Evolutionary conservation across 1,140 invertebrate species (phyloP).

Genomic region (Zaprionus kolodkinae): DNA sequence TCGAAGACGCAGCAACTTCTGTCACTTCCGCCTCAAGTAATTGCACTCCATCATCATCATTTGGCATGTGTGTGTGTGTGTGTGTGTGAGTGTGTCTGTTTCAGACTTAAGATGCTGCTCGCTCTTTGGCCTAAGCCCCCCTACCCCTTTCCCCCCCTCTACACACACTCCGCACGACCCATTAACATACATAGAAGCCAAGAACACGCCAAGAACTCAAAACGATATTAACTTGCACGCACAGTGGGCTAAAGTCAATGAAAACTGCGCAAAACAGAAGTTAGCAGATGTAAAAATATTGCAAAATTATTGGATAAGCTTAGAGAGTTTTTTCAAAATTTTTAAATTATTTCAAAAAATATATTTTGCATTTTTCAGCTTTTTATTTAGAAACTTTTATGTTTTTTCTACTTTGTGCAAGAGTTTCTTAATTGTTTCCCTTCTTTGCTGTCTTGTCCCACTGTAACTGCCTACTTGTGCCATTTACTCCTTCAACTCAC

Average conservation of each 20-base stretch:
- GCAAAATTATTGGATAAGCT: neutral
- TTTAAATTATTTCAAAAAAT: neutral
- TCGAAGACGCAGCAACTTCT: constrained; percentile 39
- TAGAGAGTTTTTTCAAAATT: neutral
- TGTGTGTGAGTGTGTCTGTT: constrained; percentile 10
- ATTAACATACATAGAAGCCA: constrained; percentile 44
- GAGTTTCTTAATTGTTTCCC: neutral
- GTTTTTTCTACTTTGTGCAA: neutral
- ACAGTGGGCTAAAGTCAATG: constrained; percentile 26
- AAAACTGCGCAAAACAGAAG: neutral
- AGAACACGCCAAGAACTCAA: constrained; percentile 8
- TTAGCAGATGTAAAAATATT: neutral
- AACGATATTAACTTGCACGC: constrained; percentile 9
- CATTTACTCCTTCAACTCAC: neutral
- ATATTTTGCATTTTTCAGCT: neutral
- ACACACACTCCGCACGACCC: constrained; percentile 25
- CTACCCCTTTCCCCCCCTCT: neutral
- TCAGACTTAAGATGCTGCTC: constrained; percentile 30
- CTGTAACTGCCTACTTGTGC: neutral
- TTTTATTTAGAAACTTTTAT: neutral
- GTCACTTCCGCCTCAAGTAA: constrained; percentile 71
- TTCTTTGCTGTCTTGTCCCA: neutral
- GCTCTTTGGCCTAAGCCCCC: neutral
- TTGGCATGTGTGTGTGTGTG: constrained; percentile 16
- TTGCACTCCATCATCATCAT: constrained; percentile 67